Percentiles rank a stretch among this genome's conserved stretches.
These are phyloP conservation scores for Seladonia tumulorum DNA, from an alignment of 2,888 invertebrate genomes.

Conservation along the genomic window DNA sequence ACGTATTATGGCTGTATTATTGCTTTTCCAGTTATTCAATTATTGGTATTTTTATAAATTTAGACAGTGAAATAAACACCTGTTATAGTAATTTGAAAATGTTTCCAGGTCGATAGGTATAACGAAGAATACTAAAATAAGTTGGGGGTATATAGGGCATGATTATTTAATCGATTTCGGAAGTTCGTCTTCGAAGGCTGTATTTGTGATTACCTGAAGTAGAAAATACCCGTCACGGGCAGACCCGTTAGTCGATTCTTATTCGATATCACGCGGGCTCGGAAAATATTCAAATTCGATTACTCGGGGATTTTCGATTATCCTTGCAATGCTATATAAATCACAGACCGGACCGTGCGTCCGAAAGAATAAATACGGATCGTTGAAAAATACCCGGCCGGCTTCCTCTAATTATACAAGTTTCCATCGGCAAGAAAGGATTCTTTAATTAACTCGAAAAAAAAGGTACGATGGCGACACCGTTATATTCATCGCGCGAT, in stretches of 20 bases:
- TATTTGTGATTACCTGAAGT: background rate
- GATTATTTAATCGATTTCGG: background rate
- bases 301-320: background rate
- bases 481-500: constrained; percentile 9
- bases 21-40: too few relatives aligned
- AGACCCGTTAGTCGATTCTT: background rate
- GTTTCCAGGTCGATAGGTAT: background rate
- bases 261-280: background rate
- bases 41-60: too few relatives aligned
- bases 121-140: background rate
- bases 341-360: background rate
- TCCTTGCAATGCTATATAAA: background rate
- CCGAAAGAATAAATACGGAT: background rate
- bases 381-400: background rate
- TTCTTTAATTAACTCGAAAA: constrained; percentile 18
- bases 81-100: background rate
- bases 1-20: background rate
- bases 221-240: background rate
- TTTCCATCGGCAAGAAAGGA: background rate
- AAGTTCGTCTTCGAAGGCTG: background rate
- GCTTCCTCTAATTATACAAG: background rate
- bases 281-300: background rate
- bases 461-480: constrained; percentile 5
- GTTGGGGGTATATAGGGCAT: background rate
- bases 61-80: too few relatives aligned